phyloP scores from a whole-genome alignment of 2,888 invertebrate genomes.

The Pseudococcus viburni region DNA sequence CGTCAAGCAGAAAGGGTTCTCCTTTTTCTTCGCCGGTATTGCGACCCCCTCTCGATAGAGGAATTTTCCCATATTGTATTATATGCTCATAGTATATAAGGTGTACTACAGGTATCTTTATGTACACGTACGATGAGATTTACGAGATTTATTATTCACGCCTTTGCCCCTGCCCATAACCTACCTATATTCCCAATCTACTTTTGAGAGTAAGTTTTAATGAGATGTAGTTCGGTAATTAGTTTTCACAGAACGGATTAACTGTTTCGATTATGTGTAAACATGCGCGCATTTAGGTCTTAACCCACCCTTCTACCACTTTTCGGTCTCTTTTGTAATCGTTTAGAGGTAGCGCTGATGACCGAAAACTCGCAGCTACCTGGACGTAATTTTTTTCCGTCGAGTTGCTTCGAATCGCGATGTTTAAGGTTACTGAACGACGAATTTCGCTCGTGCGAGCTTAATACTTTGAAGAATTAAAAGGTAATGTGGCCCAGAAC shows the following conservation, averaged over 20 bases:
- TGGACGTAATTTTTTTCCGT: no score
- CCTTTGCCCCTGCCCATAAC: not conserved
- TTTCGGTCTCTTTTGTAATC: no score
- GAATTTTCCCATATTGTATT: not conserved
- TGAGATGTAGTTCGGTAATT: slow-evolving; percentile 48
- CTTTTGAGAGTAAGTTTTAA: slow-evolving; percentile 20
- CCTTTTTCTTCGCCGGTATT: not conserved
- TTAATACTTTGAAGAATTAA: no score
- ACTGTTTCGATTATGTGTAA: slow-evolving; percentile 30
- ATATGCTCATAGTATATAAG: not conserved
- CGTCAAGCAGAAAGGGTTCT: not conserved
- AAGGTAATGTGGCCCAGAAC: no score
- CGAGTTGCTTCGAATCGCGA: no score
- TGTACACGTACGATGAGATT: not conserved
- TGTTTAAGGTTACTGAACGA: no score
- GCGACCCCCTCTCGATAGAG: not conserved
- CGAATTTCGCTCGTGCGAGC: no score
- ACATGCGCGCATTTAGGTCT: not conserved
- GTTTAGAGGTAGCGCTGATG: no score
- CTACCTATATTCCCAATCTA: not conserved
- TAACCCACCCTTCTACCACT: no score
- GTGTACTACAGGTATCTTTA: not conserved
- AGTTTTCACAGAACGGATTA: slow-evolving; percentile 30
- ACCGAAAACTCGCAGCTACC: no score
- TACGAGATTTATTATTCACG: slow-evolving; percentile 47